phyloP scores from a whole-genome alignment of 1,140 invertebrate species.

The Drosophila funebris region DNA sequence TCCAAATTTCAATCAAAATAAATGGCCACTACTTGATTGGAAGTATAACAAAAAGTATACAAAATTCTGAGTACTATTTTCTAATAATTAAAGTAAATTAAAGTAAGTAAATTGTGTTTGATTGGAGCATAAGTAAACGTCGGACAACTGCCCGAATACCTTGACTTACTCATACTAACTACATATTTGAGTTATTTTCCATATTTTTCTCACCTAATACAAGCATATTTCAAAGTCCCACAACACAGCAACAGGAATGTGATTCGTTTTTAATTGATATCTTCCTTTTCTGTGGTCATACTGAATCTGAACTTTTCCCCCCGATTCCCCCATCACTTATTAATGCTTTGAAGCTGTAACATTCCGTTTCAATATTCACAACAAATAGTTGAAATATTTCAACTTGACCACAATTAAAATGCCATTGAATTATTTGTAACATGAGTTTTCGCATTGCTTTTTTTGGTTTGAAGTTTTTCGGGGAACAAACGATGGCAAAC shows the following conservation, averaged over 20 bases:
- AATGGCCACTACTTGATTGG: not conserved
- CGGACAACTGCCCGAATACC: too few species aligned
- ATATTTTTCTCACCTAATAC: not conserved
- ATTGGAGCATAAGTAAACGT: too few species aligned
- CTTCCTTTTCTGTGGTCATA: not conserved
- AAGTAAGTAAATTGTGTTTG: too few species aligned
- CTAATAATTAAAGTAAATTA: not conserved
- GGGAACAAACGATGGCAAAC: not conserved
- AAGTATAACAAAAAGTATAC: not conserved
- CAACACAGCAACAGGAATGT: not conserved
- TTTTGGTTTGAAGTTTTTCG: not conserved
- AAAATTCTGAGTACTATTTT: not conserved
- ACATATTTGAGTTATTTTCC: too few species aligned
- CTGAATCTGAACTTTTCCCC: not conserved
- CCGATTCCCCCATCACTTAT: too few species aligned
- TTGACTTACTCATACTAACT: too few species aligned
- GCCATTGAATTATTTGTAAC: constrained; percentile 57
- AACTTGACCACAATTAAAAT: constrained; percentile 71
- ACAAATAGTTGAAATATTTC: constrained; percentile 35
- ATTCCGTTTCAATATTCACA: too few species aligned
- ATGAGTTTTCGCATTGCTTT: constrained; percentile 33
- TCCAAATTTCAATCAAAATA: constrained; percentile 9
- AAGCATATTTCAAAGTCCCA: not conserved
- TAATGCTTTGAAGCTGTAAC: not conserved
- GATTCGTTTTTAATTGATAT: constrained; percentile 22